Conservation (phyloP, 2,888 invertebrate species). For the Synergus japonicus region DNA sequence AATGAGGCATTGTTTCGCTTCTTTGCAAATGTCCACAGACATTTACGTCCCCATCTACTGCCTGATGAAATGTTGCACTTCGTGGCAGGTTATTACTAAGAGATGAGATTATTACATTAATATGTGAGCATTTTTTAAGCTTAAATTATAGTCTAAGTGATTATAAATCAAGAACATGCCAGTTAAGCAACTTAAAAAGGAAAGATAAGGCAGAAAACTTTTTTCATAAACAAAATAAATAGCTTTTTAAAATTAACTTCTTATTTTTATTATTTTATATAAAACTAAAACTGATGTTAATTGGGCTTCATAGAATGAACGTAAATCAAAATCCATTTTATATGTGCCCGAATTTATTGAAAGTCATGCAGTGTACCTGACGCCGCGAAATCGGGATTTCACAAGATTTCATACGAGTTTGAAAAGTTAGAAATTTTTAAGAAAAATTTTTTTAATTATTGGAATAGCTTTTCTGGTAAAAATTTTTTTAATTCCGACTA, state of each 20-base stretch:
- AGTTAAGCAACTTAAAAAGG: not conserved
- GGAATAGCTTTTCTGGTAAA: too few species aligned
- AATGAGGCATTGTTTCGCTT: conserved; percentile 75
- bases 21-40: conserved; percentile 71
- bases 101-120: conserved; percentile 48
- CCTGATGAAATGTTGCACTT: conserved; percentile 77
- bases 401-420: too few species aligned
- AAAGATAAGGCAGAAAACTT: not conserved
- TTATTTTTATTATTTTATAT: not conserved
- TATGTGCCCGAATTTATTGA: too few species aligned
- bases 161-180: too few species aligned
- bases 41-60: conserved; percentile 69
- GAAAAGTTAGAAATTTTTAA: too few species aligned
- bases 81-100: conserved; percentile 70
- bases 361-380: too few species aligned
- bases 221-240: conserved; percentile 12
- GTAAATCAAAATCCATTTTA: too few species aligned
- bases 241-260: not conserved
- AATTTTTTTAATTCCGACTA: too few species aligned
- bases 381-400: too few species aligned
- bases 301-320: too few species aligned
- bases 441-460: too few species aligned
- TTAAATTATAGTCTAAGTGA: conserved; percentile 38
- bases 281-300: too few species aligned
- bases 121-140: conserved; percentile 36